Evolutionary conservation across 2,797 vertebrate species (phyloP), one percentile per base, ranked within the genome.

Genomic region (Luscinia megarhynchos): DNA sequence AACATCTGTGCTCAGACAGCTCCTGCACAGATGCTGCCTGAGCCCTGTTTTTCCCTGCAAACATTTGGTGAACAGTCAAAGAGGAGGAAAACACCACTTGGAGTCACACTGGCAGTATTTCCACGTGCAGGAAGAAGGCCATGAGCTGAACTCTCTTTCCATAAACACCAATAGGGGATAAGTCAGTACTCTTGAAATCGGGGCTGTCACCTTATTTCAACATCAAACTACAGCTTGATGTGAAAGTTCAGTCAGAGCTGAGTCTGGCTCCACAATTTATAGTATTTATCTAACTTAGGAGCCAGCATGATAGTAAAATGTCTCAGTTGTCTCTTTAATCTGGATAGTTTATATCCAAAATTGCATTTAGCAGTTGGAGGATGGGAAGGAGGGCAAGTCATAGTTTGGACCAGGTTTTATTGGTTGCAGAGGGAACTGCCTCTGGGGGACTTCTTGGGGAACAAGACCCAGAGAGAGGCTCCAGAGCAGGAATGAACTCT

Each of bases 141-240:
- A 54, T 32, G 67, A 66, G 51, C 20, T 94, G 89, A 91, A 76
- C 85, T 88, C 72, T 62, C 70, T 62, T 68, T 79, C 61, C 67
- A 81, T 88, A 94, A 95, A 91, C 89, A 90, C 41, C 50, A 93
- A 29, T 12, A 84, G 91, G 91, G 93, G 45, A 95, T 70, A 96
- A 96, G 92, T 90, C 95, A 96, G 73, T 27, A 61, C 61, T 91
- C 64, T 90, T 90, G 87, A 93, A 94, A 92, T 89, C 2, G 0
- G 63, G 32, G 59, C n/a, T 94, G 89, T 72, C 83, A 91, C 89
- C 74, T 84, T 91, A 94, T 97, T 95, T 95, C 94, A 91, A 94
- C 95, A 96, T 82, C 85, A 79, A 73, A 84, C 83, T 67, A 57
- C 84, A 90, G 70, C 57, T 79, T 54, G 63, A 87, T 89, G 91